Base-by-base conservation (phyloP, 1,140 invertebrate genomes). In the Catajapyx aquilonaris region DNA sequence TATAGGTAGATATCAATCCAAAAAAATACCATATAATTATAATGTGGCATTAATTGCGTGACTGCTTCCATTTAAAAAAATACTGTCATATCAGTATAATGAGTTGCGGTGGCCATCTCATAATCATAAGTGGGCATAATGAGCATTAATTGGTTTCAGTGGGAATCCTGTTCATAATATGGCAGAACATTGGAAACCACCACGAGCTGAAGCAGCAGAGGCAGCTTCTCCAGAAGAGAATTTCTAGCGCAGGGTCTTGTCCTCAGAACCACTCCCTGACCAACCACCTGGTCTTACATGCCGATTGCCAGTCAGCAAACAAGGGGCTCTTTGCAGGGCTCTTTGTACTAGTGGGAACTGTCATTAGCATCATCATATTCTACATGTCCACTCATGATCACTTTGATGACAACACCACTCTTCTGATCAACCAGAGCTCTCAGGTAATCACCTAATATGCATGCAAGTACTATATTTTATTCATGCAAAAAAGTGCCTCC, bases 271-370 rank as follows among this genome's bases (percentile, higher is more conserved):
- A 44, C 38, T 13, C 22, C 35, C 28, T 52, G 41, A 34, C 40
- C 13, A 69, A 66, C 42, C 70, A 70, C 46, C 49, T 72, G 5
- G 62, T 71, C 3, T 65, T 78, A 22, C 64, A 73, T 45, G 73
- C 70, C 5, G 73, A 78, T 52, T 79, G 75, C 48, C 71, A 76
- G 48, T 69, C 74, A 2, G 64, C 73, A 30, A 77, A 76, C 52
- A 68, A 67, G 41, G 75, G 74, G 1, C 52, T 77, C 5, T 77
- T 78, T 53, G 55, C 61, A 3, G 75, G 75, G 4, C 57, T 77
- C 3, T 55, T 75, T 7, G 49, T 76, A n/a, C 57, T 71, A 30
- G 66, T 76, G 0, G 53, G 66, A 11, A 60, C 69, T 2, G 54
- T 72, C 13, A 66, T 76, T 32, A 68, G 64, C 40, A 62, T 77